Evolutionary conservation across 1,140 invertebrate species (phyloP).

Genomic region (Onthophagus taurus): DNA sequence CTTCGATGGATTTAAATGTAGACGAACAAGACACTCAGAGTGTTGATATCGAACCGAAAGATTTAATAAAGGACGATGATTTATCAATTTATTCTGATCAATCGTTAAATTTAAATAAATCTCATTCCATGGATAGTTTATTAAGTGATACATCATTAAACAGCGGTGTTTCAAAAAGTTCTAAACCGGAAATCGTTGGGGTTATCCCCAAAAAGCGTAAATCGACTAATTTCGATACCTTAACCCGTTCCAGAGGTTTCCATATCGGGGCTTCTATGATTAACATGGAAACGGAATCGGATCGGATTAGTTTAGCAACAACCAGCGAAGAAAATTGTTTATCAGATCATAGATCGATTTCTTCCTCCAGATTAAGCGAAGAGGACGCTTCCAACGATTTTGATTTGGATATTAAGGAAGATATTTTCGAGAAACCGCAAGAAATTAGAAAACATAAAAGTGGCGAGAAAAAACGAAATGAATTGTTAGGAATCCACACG

Average conservation of each 20-base stretch:
- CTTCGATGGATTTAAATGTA: too few species aligned
- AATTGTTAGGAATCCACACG: constrained; percentile 26
- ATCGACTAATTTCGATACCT: constrained; percentile 18
- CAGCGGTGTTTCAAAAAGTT: constrained; percentile 5
- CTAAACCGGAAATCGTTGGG: constrained; percentile 24
- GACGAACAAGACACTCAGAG: too few species aligned
- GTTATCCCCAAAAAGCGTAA: constrained; percentile 23
- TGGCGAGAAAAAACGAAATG: constrained; percentile 15
- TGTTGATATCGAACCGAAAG: too few species aligned
- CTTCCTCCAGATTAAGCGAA: constrained; percentile 1
- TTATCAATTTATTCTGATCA: constrained; percentile 1
- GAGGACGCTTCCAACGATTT: constrained; percentile 13
- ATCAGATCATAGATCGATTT: neutral
- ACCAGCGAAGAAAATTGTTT: constrained; percentile 10
- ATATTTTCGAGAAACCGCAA: constrained; percentile 24
- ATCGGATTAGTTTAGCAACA: constrained; percentile 5
- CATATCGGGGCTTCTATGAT: constrained; percentile 22
- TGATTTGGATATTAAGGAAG: constrained; percentile 27
- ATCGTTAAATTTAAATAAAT: too few species aligned
- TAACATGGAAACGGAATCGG: constrained; percentile 2
- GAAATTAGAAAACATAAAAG: constrained; percentile 15
- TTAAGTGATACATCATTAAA: constrained; percentile 3
- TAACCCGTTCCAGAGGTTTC: constrained; percentile 23
- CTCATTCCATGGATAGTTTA: neutral
- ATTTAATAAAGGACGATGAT: neutral